Conservation (phyloP, 1,140 invertebrate species). For the Ostrea edulis region DNA sequence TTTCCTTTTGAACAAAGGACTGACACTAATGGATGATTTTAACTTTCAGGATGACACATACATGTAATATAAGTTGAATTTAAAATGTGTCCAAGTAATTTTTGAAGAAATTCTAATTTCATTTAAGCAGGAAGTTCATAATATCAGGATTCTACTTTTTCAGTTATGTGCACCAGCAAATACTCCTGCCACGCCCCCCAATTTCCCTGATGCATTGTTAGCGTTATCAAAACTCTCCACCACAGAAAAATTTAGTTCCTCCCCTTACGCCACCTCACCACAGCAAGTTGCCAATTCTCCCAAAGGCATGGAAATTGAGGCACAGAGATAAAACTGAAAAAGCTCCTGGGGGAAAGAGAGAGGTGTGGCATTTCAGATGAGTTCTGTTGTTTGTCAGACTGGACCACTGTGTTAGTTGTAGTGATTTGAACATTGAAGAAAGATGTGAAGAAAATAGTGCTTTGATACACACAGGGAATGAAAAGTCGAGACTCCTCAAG, state of each 20-base stretch:
- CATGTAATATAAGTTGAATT: no score
- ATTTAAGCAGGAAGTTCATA: not conserved
- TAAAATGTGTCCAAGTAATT: no score
- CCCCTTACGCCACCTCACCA: slow-evolving; percentile 70
- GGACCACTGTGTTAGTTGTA: slow-evolving; percentile 29
- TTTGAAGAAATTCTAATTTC: not conserved
- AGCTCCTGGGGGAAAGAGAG: not conserved
- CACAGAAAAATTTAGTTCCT: slow-evolving; percentile 71
- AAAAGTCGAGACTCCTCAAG: not conserved
- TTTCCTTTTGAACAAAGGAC: no score
- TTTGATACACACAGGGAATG: not conserved
- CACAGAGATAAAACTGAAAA: slow-evolving; percentile 65
- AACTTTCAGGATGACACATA: no score
- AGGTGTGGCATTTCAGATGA: not conserved
- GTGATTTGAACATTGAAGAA: slow-evolving; percentile 6
- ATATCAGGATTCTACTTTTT: slow-evolving; percentile 56
- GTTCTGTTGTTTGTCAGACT: slow-evolving; percentile 7
- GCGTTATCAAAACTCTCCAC: slow-evolving; percentile 76
- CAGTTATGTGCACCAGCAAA: slow-evolving; percentile 77
- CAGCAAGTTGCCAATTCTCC: slow-evolving; percentile 73
- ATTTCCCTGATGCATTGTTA: slow-evolving; percentile 75
- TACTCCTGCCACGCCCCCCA: slow-evolving; percentile 76
- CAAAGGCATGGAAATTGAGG: slow-evolving; percentile 74
- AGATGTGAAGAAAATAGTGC: not conserved
- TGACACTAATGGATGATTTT: no score